Evolutionary conservation across 2,888 invertebrate genomes (phyloP).

Genomic region (Macrosoma leucophasiata): DNA sequence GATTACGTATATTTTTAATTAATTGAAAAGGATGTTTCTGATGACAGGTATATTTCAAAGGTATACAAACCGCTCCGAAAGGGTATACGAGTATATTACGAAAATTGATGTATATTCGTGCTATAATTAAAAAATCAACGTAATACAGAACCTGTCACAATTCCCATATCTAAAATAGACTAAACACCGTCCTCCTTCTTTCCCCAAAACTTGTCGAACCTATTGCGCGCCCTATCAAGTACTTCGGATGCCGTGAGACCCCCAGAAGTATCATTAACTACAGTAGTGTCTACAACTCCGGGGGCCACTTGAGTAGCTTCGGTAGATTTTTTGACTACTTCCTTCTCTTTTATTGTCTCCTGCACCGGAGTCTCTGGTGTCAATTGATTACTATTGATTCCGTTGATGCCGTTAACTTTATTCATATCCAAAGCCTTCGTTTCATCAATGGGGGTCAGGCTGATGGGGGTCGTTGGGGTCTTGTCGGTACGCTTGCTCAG

Average conservation of each 20-base stretch:
- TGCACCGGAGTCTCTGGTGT: constrained; percentile 62
- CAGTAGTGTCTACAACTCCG: constrained; percentile 73
- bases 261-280: constrained; percentile 63
- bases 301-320: constrained; percentile 71
- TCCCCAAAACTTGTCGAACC: constrained; percentile 91
- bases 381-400: constrained; percentile 51
- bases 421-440: constrained; percentile 67
- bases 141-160: too few species aligned
- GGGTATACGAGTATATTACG: too few species aligned
- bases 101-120: too few species aligned
- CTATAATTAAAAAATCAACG: too few species aligned
- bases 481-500: constrained; percentile 68
- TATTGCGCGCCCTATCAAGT: constrained; percentile 86
- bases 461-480: constrained; percentile 68
- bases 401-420: constrained; percentile 50
- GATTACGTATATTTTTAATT: too few species aligned
- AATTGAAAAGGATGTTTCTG: too few species aligned
- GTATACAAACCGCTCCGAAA: too few species aligned
- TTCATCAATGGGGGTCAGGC: constrained; percentile 69
- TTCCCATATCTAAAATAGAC: constrained; percentile 32
- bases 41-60: too few species aligned
- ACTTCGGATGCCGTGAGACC: constrained; percentile 82
- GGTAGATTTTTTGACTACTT: constrained; percentile 63
- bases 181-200: constrained; percentile 79
- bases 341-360: constrained; percentile 49